These are phyloP conservation scores for Phthorimaea operculella DNA, from an alignment of 1,140 invertebrate genomes.

Conservation along the genomic window DNA sequence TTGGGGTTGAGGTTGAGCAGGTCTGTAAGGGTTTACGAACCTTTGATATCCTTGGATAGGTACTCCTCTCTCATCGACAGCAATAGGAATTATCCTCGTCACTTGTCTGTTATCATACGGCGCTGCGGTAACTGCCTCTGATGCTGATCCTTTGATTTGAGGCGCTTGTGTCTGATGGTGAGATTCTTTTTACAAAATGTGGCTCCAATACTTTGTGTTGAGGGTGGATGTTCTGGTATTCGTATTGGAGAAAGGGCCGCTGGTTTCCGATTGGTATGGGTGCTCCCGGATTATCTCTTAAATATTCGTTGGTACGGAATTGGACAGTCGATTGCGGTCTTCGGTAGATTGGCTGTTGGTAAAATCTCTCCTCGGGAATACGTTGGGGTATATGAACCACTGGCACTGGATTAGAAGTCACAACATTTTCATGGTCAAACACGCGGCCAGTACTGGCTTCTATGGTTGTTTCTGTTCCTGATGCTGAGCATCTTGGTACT, in stretches of 20 bases:
- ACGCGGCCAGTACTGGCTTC: constrained; percentile 62
- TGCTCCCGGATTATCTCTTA: constrained; percentile 63
- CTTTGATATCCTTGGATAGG: constrained; percentile 55
- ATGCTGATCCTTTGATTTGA: constrained; percentile 26
- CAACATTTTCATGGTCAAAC: constrained; percentile 50
- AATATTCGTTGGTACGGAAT: constrained; percentile 59
- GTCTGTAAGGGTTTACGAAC: constrained; percentile 45
- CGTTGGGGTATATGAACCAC: constrained; percentile 53
- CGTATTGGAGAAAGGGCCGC: constrained; percentile 62
- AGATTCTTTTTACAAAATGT: constrained; percentile 48
- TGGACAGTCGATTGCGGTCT: constrained; percentile 60
- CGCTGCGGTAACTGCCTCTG: constrained; percentile 25
- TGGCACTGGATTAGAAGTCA: constrained; percentile 59
- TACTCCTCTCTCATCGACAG: constrained; percentile 53
- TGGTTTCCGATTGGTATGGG: constrained; percentile 63
- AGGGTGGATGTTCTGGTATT: constrained; percentile 31
- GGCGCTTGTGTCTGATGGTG: constrained; percentile 15
- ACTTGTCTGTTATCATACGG: constrained; percentile 45
- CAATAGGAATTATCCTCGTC: constrained; percentile 45
- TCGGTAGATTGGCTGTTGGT: constrained; percentile 64
- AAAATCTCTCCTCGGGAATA: constrained; percentile 52
- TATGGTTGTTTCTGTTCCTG: constrained; percentile 61
- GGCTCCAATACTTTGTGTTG: constrained; percentile 47
- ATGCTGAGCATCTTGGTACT: constrained; percentile 56
- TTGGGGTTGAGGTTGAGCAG: constrained; percentile 22